Conservation (phyloP, 2,113 vertebrate genomes). For the Sturnira hondurensis region DNA sequence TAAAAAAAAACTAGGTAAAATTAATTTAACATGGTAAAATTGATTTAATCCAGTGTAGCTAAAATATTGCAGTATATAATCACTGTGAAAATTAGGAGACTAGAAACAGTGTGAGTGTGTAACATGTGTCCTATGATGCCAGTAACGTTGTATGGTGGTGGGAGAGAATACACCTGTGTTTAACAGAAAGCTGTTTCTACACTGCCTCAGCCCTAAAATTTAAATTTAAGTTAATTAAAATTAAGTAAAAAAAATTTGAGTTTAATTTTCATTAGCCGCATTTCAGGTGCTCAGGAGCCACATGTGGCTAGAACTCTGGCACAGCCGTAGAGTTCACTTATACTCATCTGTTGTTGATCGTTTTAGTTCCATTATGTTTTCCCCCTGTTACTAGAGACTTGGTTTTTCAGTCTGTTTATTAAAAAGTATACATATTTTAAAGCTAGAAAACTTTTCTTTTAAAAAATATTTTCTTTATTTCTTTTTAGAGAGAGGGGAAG, state of each 20-base stretch:
- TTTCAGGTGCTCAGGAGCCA: neutral
- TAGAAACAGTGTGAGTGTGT: neutral
- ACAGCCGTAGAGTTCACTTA: neutral
- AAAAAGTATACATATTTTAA: conserved; percentile 23
- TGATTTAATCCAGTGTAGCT: neutral
- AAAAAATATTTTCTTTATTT: no score
- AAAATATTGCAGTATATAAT: neutral
- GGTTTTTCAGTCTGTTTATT: neutral
- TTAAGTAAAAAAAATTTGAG: neutral
- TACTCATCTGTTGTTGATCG: neutral
- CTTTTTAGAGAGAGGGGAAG: no score
- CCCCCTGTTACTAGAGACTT: neutral
- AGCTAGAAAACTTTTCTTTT: conserved; percentile 8
- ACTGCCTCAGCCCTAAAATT: neutral
- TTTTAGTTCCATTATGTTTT: neutral
- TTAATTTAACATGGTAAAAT: neutral
- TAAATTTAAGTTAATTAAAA: neutral
- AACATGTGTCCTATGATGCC: neutral
- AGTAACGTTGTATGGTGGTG: neutral
- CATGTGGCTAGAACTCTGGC: neutral
- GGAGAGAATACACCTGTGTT: neutral
- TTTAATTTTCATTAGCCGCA: neutral
- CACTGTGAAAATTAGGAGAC: neutral
- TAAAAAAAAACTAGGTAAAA: neutral
- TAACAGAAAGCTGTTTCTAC: neutral